A percentile compares a stretch with the other conserved stretches of the same genome.
Evolutionary conservation across 2,888 invertebrate species (phyloP).

Genomic region (Lamproptera curius): DNA sequence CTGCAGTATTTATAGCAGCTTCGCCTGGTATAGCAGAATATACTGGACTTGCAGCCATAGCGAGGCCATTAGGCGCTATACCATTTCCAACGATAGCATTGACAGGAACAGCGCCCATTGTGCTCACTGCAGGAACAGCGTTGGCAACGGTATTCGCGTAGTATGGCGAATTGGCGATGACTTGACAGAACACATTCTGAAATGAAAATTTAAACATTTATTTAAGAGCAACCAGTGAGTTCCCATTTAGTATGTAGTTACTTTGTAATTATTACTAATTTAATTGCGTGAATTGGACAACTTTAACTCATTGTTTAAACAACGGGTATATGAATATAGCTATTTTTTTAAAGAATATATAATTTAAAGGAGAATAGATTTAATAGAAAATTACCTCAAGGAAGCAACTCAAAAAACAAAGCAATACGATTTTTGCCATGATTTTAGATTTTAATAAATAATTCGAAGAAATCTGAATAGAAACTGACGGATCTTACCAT

Average conservation of each 20-base stretch:
- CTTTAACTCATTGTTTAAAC: too few relatives aligned
- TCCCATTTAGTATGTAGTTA: too few relatives aligned
- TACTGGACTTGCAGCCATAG: conserved; percentile 9
- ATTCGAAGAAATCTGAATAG: conserved; percentile 11
- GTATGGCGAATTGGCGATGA: conserved; percentile 16
- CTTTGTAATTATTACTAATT: too few relatives aligned
- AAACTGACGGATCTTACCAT: conserved; percentile 11
- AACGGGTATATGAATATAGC: too few relatives aligned
- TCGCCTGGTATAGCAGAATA: conserved; percentile 14
- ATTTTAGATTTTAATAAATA: conserved; percentile 14
- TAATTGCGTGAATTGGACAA: too few relatives aligned
- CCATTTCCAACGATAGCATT: conserved; percentile 26
- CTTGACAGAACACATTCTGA: conserved; percentile 18
- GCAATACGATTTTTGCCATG: conserved; percentile 25
- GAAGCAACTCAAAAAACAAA: conserved; percentile 25
- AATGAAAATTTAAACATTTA: too few relatives aligned
- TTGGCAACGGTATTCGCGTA: conserved; percentile 7
- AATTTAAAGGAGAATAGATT: too few relatives aligned
- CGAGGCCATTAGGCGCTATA: conserved; percentile 22
- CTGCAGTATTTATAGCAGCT: conserved; percentile 19
- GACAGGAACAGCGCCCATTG: conserved; percentile 12
- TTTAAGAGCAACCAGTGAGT: too few relatives aligned
- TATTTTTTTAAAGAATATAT: too few relatives aligned
- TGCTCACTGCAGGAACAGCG: conserved; percentile 1
- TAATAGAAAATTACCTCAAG: conserved; percentile 21